These are phyloP conservation scores for Zosterops borbonicus DNA, from an alignment of 2,113 vertebrate genomes.

Conservation along the genomic window DNA sequence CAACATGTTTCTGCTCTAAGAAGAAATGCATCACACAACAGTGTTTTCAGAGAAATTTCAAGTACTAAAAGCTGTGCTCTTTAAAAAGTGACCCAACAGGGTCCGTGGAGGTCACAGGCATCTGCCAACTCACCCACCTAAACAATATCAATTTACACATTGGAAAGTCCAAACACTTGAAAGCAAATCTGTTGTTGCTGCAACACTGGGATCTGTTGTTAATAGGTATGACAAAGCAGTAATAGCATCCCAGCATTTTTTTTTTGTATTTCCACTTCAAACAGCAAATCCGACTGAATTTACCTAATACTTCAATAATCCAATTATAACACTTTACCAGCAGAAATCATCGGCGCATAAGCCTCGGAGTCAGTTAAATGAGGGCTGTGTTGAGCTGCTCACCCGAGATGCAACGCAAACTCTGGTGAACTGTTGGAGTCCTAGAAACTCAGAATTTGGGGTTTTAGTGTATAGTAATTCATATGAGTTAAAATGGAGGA, in stretches of 20 bases:
- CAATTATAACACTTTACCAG: slow-evolving; percentile 69
- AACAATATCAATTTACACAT: background rate
- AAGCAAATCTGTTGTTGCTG: slow-evolving; percentile 45
- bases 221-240: slow-evolving; percentile 61
- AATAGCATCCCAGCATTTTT: slow-evolving; percentile 53
- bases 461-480: too few relatives aligned
- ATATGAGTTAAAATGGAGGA: too few relatives aligned
- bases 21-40: background rate
- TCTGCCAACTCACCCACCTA: background rate
- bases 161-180: background rate
- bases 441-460: too few relatives aligned
- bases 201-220: slow-evolving; percentile 37
- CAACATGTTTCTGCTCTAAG: background rate
- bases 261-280: slow-evolving; percentile 73
- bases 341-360: slow-evolving; percentile 63
- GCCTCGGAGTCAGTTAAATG: slow-evolving; percentile 49
- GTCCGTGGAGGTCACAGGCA: background rate
- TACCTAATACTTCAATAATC: slow-evolving; percentile 77
- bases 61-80: background rate
- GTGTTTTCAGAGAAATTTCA: background rate
- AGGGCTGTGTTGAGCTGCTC: slow-evolving; percentile 20
- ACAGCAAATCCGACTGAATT: slow-evolving; percentile 72
- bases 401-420: background rate
- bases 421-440: background rate
- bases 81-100: background rate